Evolutionary conservation across 2,797 vertebrate genomes (phyloP), one percentile per base, ranked within the genome.

Genomic region (Danio kyathit): DNA sequence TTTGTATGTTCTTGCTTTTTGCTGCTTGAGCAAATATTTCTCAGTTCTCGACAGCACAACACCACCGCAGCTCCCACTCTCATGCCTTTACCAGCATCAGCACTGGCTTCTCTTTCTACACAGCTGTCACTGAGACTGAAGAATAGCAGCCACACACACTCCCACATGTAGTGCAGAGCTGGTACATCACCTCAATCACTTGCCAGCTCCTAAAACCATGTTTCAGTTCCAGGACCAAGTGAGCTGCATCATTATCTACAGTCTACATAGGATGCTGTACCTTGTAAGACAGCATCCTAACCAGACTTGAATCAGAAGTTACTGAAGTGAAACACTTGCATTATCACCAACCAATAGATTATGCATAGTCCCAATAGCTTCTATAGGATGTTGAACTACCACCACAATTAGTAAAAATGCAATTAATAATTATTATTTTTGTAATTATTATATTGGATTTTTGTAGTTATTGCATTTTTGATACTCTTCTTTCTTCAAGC

Each of bases 81-180:
- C 61, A 16, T 57, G 7, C 6, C 38, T 19, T 6, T 54, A 54
- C 41, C 51, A 43, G 38, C 70, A 57, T 56, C n/a, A 44, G n/a
- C 52, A 9, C 70, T 57, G 67, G 52, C 70, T 57, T 76, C 44
- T 76, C 59, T 76, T 72, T 56, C 70, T 76, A 54, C 72, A 82
- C 60, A 85, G 76, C 80, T 85, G 76, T 72, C 82, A 70, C 80
- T 76, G 73, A 76, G 52, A 74, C 43, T 76, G 61, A 57, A 80
- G n/a, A 82, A 85, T 72, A 82, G 43, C 66, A 73, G 60, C 60
- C 61, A 77, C 52, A 74, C 59, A 19, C 70, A 29, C 12, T 17
- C 1, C 7, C 21, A 51, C 19, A 69, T 52, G 8, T n/a, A 38
- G 29, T 5, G 48, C 11, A 49, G 17, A 49, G 46, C 13, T 40